Evolutionary conservation across 2,797 vertebrate species (phyloP), one percentile per base, ranked within the genome.

Genomic region (Poeciliopsis infans): DNA sequence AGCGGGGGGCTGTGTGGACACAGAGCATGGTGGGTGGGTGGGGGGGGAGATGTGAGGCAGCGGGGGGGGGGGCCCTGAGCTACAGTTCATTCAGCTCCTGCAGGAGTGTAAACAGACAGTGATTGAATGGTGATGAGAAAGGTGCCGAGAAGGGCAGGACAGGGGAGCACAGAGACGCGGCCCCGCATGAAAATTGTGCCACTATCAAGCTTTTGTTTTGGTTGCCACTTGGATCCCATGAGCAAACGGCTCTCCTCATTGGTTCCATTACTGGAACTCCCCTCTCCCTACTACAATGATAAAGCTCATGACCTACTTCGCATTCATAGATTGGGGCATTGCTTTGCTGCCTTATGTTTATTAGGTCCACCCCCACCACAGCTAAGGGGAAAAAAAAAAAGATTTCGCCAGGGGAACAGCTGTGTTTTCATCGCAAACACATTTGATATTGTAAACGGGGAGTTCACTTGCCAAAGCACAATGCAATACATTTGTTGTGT

Each of bases 41-140:
- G 6, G 31, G 77, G 57, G 71, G 68, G 72, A 25, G 59, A 82
- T 85, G 89, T 77, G 79, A 84, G 88, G 88, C 80, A 61, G 89
- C 91, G 91, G 75, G 86, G 36, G 91, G 87, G 87, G 1, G 95
- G 92, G 93, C 91, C 91, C 89, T 82, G 90, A 93, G 92, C 92
- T 68, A 45, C 69, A 81, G 82, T 87, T 91, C 94, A 95, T 95
- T 96, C 94, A 95, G 90, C 87, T 86, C 77, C 86, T 82, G 89
- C 90, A 92, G 93, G 87, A 94, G 95, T 95, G 95, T 96, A 95
- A 96, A 95, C 96, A 95, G 87, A 93, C 95, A 94, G 90, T 94
- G 95, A 95, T 95, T 96, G 94, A 95, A 94, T 95, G 94, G 90
- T 92, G 93, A 94, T 93, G 92, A 92, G 93, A 92, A 91, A 94